These are phyloP conservation scores for Cariama cristata DNA, from an alignment of 2,113 vertebrate genomes.

Conservation along the genomic window DNA sequence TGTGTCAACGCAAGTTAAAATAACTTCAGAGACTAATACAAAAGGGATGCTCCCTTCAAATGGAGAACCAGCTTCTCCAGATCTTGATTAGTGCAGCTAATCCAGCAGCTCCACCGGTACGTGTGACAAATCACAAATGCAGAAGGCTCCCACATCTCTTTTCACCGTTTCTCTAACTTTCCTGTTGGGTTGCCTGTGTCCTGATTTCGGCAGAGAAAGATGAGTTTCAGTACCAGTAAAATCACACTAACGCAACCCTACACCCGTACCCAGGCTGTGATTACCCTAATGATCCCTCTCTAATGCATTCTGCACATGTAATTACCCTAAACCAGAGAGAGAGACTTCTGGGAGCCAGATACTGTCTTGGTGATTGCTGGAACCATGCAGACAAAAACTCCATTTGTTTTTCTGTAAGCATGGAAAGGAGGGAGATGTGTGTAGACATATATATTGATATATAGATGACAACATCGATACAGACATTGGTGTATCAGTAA, in stretches of 20 bases:
- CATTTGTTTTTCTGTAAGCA: background rate
- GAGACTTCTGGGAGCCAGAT: background rate
- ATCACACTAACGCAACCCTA: background rate
- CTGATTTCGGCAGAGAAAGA: background rate
- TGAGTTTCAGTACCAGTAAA: background rate
- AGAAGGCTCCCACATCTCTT: background rate
- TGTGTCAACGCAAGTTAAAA: slow-evolving; percentile 50
- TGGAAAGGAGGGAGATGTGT: background rate
- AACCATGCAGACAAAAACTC: background rate
- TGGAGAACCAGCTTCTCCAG: background rate
- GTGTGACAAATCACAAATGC: background rate
- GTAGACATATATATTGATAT: background rate
- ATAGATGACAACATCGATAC: background rate
- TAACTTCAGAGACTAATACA: background rate
- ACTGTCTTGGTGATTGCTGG: background rate
- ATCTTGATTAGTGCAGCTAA: background rate
- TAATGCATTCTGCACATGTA: background rate
- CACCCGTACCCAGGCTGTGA: background rate
- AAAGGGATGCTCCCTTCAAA: background rate
- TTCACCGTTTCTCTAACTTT: background rate
- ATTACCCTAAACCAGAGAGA: background rate
- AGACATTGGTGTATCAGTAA: background rate
- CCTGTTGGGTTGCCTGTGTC: fast-evolving
- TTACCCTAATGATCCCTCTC: background rate
- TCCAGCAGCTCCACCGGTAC: background rate